Base-by-base conservation (phyloP, 2,113 vertebrate species). In the Campylorhamphus procurvoides region DNA sequence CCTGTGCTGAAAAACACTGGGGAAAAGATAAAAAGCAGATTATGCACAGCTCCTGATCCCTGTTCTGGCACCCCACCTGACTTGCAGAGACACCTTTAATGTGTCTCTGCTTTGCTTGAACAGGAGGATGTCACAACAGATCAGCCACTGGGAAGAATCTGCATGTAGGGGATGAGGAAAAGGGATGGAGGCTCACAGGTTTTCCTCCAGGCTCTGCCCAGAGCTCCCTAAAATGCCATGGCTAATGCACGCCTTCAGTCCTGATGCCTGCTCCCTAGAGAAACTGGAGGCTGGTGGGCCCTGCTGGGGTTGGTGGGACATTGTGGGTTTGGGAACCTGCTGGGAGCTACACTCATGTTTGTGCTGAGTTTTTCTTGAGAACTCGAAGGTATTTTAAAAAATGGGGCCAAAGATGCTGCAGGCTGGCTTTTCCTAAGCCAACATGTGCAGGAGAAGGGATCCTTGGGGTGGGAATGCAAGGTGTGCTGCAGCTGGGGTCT, bases 331-430 rank as follows among this genome's bases (percentile, higher is more conserved):
- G 62, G 49, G 67, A 82, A 52, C 27, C 9, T 9, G 24, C 28
- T 25, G 42, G 35, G 37, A 52, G 10, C 39, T 33, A 2, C 18
- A 2, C 29, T 55, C 4, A 0, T 3, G 12, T 31, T 63, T n/a
- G 18, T 33, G 28, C 19, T 47, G 39, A 8, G 1, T 62, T 85
- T 78, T 28, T 29, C 52, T 53, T n/a, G 50, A 42, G 40, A 66
- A 14, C 23, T 18, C 12, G 9, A 5, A 59, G 33, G 18, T 3
- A 1, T 37, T 58, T 39, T 29, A 8, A 62, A 59, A 53, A 40
- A 23, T 4, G 20, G 27, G 33, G 42, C 3, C 42, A 59, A 39
- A 71, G 75, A 8, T 71, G 28, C 35, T 79, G 39, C 33, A 83
- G 35, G 55, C 27, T 90, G 71, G 20, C 7, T 90, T 59, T 10